phyloP scores from a whole-genome alignment of 2,888 invertebrate genomes.

The Tinea semifulvella region DNA sequence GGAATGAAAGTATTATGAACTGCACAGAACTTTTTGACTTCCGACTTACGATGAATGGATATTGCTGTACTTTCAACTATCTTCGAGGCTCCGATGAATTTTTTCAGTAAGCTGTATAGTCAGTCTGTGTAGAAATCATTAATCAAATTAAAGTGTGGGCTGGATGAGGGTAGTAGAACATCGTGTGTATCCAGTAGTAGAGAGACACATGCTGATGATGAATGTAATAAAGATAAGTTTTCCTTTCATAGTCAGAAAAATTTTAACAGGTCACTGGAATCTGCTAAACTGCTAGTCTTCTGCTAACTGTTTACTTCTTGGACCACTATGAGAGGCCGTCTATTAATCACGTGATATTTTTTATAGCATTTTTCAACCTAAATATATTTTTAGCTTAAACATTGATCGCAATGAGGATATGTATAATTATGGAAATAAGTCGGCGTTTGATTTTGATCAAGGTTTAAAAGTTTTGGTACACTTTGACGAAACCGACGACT shows the following conservation, averaged over 20 bases:
- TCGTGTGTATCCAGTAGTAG: too few species aligned
- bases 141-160: constrained; percentile 21
- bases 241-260: too few species aligned
- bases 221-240: too few species aligned
- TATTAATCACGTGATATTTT: too few species aligned
- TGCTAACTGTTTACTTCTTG: too few species aligned
- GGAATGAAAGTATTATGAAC: constrained; percentile 47
- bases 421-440: constrained; percentile 54
- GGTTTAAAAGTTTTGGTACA: constrained; percentile 46
- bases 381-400: constrained; percentile 21
- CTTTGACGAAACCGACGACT: constrained; percentile 52
- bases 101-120: constrained; percentile 41
- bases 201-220: too few species aligned
- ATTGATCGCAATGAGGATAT: constrained; percentile 33
- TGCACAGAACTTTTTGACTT: constrained; percentile 61
- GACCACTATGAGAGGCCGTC: too few species aligned
- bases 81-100: constrained; percentile 47
- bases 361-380: too few species aligned
- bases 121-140: too few species aligned
- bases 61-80: constrained; percentile 69
- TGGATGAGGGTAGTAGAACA: too few species aligned
- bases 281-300: too few species aligned
- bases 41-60: constrained; percentile 67
- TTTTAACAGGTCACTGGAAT: too few species aligned
- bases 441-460: constrained; percentile 47